Evolutionary conservation across 2,113 vertebrate species (phyloP).

Genomic region (Monarcha castaneiventris): DNA sequence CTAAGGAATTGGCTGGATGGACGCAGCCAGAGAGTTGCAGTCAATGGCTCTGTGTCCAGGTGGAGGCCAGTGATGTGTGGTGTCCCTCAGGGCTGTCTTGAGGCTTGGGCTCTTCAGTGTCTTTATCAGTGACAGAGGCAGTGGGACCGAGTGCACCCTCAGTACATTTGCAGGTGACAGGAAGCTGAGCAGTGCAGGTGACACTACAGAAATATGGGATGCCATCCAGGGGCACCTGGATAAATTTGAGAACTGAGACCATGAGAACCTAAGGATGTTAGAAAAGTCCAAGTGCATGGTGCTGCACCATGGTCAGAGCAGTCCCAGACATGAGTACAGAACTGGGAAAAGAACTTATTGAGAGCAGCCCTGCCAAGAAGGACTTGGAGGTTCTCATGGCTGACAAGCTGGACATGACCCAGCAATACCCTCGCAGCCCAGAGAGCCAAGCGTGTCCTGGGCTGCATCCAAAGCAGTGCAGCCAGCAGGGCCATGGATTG

Average conservation of each 20-base stretch:
- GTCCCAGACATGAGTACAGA: neutral
- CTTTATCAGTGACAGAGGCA: neutral
- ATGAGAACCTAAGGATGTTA: neutral
- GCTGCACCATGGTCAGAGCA: neutral
- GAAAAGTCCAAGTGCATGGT: neutral
- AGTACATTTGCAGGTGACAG: neutral
- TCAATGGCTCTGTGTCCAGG: accelerated
- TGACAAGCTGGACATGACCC: neutral
- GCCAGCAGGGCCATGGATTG: neutral
- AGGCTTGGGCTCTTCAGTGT: too few relatives aligned
- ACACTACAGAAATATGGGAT: neutral
- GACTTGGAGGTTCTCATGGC: too few relatives aligned
- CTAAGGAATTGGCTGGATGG: too few relatives aligned
- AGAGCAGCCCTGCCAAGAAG: neutral
- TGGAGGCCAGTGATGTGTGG: neutral
- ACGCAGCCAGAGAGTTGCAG: neutral
- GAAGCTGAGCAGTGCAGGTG: neutral
- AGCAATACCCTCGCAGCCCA: accelerated
- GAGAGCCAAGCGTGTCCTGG: accelerated
- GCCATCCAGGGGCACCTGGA: neutral
- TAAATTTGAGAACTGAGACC: neutral
- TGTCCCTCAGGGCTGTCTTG: neutral
- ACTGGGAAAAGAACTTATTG: neutral
- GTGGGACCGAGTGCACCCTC: neutral
- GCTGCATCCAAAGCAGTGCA: accelerated